A percentile compares a stretch with the other conserved stretches of the same genome.
Evolutionary conservation across 2,888 invertebrate genomes (phyloP).

Genomic region (Agonopterix arenella): DNA sequence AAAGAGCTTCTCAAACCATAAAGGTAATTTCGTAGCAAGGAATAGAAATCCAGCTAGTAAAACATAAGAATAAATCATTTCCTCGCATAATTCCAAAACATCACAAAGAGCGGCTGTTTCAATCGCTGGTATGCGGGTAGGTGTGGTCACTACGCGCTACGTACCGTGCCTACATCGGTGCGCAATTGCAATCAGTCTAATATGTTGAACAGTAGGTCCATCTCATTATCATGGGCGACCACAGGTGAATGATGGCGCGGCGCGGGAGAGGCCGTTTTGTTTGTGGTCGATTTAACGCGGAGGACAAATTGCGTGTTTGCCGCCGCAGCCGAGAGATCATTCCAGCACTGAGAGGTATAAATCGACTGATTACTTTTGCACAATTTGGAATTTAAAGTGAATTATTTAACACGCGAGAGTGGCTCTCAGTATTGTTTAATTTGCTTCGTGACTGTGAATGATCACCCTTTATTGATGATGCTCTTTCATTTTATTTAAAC

Average conservation of each 20-base stretch:
- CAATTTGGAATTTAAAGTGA: conserved; percentile 46
- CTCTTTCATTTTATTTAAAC: neutral
- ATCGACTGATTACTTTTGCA: conserved; percentile 50
- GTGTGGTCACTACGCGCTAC: conserved; percentile 27
- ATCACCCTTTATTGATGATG: conserved; percentile 14
- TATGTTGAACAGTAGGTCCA: conserved; percentile 70
- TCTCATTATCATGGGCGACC: conserved; percentile 75
- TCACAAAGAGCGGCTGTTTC: conserved; percentile 29
- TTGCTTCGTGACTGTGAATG: conserved; percentile 19
- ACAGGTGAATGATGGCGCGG: conserved; percentile 71
- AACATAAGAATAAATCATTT: conserved; percentile 13
- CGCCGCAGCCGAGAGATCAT: conserved; percentile 62
- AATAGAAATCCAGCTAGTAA: too few species aligned
- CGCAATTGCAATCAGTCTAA: conserved; percentile 73
- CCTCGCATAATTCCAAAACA: conserved; percentile 15
- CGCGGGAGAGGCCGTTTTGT: conserved; percentile 63
- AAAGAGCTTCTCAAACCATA: too few species aligned
- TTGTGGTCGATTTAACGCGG: conserved; percentile 74
- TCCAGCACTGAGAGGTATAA: conserved; percentile 50
- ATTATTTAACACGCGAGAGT: conserved; percentile 27
- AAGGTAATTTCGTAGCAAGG: too few species aligned
- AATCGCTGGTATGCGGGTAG: conserved; percentile 44
- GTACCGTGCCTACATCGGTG: conserved; percentile 31
- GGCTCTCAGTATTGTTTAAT: conserved; percentile 20
- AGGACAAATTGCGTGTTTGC: conserved; percentile 75